A percentile compares a stretch with the other conserved stretches of the same genome.
phyloP scores from a whole-genome alignment of 30 jellyfish, hydroid and myxozoan species.

The Pelagia noctiluca region DNA sequence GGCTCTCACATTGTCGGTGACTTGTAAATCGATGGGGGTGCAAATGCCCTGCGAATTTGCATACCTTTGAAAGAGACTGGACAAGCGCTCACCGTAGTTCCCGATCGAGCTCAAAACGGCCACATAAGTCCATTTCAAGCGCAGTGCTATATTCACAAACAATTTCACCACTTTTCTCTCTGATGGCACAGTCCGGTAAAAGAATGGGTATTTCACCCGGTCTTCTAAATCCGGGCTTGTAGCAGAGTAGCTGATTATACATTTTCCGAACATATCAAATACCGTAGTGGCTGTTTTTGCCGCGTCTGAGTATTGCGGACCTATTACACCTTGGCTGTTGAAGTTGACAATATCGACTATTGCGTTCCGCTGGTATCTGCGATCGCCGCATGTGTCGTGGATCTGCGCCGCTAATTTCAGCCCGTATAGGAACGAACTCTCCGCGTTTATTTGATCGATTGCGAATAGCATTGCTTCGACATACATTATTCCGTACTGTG shows the following conservation, averaged over 20 bases:
- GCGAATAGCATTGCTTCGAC: conserved; percentile 89
- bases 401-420: conserved; percentile 55
- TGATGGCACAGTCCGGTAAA: conserved; percentile 79
- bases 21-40: conserved; percentile 35
- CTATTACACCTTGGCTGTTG: conserved; percentile 58
- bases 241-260: conserved; percentile 69
- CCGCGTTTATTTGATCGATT: conserved; percentile 49
- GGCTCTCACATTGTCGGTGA: conserved; percentile 16
- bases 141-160: conserved; percentile 35
- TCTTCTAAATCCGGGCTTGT: conserved; percentile 57
- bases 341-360: conserved; percentile 38
- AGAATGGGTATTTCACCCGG: conserved; percentile 32
- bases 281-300: conserved; percentile 40
- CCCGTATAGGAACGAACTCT: conserved; percentile 38
- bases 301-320: conserved; percentile 74
- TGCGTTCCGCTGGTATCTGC: conserved; percentile 33
- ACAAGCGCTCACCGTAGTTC: conserved; percentile 62
- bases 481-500: conserved; percentile 82
- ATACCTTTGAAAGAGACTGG: conserved; percentile 33
- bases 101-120: conserved; percentile 65
- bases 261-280: conserved; percentile 30
- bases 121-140: conserved; percentile 67
- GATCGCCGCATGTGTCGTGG: conserved; percentile 79
- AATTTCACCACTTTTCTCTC: conserved; percentile 43
- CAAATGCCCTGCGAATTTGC: conserved; percentile 47